Percentiles rank a stretch among this genome's conserved stretches.
Conservation (phyloP, 2,113 vertebrate genomes). For the Cebidichthys violaceus region DNA sequence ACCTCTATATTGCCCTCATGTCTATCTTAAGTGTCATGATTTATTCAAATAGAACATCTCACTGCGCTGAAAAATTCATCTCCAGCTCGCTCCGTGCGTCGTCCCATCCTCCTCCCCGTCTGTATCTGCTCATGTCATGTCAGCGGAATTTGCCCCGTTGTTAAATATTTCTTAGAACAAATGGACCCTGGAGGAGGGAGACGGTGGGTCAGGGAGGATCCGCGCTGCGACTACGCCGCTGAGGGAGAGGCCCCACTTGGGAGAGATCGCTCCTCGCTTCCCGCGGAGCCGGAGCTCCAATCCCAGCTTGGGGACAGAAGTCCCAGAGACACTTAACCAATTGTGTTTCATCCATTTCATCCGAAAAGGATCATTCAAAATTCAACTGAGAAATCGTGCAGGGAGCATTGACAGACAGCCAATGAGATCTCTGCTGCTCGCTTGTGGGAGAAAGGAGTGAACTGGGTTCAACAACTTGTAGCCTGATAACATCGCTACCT, state of each 20-base stretch:
- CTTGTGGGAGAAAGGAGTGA: not conserved
- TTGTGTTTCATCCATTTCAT: constrained; percentile 81
- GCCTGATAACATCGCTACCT: constrained; percentile 63
- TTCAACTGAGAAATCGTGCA: constrained; percentile 70
- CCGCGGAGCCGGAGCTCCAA: constrained; percentile 49
- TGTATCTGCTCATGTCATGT: constrained; percentile 78
- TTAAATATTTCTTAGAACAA: constrained; percentile 94
- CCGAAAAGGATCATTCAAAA: constrained; percentile 83
- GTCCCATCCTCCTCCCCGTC: constrained; percentile 79
- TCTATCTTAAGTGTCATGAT: constrained; percentile 88
- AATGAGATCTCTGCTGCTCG: constrained; percentile 33
- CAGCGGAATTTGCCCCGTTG: constrained; percentile 82
- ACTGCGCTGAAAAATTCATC: constrained; percentile 90
- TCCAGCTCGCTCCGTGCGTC: constrained; percentile 76
- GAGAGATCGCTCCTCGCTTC: constrained; percentile 59
- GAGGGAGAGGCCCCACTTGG: constrained; percentile 68
- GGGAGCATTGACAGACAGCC: constrained; percentile 52
- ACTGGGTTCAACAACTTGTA: constrained; percentile 58
- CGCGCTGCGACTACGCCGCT: constrained; percentile 49
- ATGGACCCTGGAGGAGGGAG: constrained; percentile 78
- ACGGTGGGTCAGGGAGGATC: constrained; percentile 60
- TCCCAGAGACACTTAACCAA: constrained; percentile 80
- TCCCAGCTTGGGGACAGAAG: constrained; percentile 78
- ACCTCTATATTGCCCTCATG: constrained; percentile 80
- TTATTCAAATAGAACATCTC: constrained; percentile 92